These are phyloP conservation scores for Fundulus diaphanus DNA, from an alignment of 2,797 vertebrate species.

Conservation along the genomic window DNA sequence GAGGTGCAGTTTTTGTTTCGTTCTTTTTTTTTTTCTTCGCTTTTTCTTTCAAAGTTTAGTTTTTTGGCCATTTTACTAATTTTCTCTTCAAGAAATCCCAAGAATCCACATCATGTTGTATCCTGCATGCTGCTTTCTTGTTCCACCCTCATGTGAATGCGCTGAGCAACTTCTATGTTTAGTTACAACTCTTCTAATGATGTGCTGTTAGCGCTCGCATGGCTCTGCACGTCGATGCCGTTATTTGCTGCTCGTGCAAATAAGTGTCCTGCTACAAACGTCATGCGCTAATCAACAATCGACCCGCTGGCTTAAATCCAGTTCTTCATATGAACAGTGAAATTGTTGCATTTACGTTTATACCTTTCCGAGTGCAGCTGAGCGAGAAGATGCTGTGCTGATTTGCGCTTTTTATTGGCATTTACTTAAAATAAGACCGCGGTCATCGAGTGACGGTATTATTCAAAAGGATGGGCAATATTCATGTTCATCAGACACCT, in stretches of 20 bases:
- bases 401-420: conserved; percentile 23
- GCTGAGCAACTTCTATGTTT: background rate
- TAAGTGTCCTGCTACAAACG: background rate
- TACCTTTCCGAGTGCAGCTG: background rate
- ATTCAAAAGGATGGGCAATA: conserved; percentile 32
- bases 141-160: conserved; percentile 31
- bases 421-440: conserved; percentile 27
- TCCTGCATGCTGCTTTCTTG: background rate
- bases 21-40: background rate
- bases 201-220: conserved; percentile 45
- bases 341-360: background rate
- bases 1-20: background rate
- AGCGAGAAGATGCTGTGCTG: background rate
- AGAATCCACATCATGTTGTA: background rate
- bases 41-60: background rate
- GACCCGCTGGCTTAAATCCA: background rate
- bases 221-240: conserved; percentile 46
- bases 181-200: background rate
- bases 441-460: conserved; percentile 22
- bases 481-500: conserved; percentile 46
- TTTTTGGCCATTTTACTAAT: background rate
- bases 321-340: background rate
- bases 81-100: background rate
- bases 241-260: conserved; percentile 21
- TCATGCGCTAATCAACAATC: background rate